Evolutionary conservation across 2,113 vertebrate species (phyloP).

Genomic region (Rhegmatorhina hoffmannsi): DNA sequence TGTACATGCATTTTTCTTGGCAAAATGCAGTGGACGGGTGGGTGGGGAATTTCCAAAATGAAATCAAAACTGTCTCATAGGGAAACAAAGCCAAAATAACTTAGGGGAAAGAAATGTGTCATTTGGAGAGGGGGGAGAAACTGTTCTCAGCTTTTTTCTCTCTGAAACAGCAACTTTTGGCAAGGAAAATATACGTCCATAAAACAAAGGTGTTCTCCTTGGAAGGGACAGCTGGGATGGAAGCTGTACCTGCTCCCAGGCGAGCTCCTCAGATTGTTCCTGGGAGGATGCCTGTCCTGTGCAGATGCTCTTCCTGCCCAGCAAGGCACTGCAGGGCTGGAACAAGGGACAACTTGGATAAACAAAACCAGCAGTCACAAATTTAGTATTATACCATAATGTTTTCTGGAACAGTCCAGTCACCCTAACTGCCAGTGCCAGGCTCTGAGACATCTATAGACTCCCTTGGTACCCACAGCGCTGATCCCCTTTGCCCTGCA

Average conservation of each 20-base stretch:
- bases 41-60: slow-evolving; percentile 3
- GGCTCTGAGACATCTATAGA: not conserved
- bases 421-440: not conserved
- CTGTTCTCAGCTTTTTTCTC: not conserved
- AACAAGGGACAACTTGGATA: not conserved
- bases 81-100: not conserved
- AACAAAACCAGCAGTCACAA: not conserved
- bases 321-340: not conserved
- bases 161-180: not conserved
- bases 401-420: not conserved
- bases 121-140: not conserved
- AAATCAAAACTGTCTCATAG: not conserved
- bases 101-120: not conserved
- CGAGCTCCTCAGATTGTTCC: not conserved
- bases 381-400: not conserved
- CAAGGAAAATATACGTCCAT: not conserved
- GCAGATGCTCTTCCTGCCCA: not conserved
- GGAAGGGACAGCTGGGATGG: not conserved
- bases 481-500: not conserved
- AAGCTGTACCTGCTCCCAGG: not conserved
- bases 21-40: not conserved
- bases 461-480: rapidly evolving
- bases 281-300: rapidly evolving
- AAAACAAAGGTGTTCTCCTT: not conserved
- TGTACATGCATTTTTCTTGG: not conserved